Base-by-base conservation (phyloP, 2,888 invertebrate genomes). In the Cristatella mucedo region DNA sequence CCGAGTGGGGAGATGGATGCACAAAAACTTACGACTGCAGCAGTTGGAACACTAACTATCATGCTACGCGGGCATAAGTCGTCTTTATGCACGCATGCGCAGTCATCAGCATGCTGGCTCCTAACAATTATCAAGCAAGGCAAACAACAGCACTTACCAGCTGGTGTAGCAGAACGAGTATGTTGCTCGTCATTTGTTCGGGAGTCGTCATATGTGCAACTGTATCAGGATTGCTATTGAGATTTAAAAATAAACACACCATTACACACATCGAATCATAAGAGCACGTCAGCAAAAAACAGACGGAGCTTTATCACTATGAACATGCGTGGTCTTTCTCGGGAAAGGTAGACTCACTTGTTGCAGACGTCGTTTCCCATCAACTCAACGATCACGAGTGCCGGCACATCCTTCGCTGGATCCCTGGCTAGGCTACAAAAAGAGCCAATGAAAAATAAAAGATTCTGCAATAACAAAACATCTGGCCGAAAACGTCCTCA, bases 321-420 rank as follows among this genome's bases (percentile, higher is more conserved):
- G n/a, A n/a, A n/a, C n/a, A n/a, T n/a, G n/a, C n/a, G n/a, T n/a
- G n/a, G n/a, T n/a, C n/a, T n/a, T n/a, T n/a, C n/a, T n/a, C n/a
- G n/a, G n/a, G n/a, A n/a, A n/a, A n/a, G n/a, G n/a, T n/a, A n/a
- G 24, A 44, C 56, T 49, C 57, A 69, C 70, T 63, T 59, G 49
- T 68, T 68, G 49, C 71, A 71, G n/a, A 71, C 69, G 52, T 71
- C 71, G 51, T 71, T 71, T 33, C 70, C 71, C 46, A 69, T 61
- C 46, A 70, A 56, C 3, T 64, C 68, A 46, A 65, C 67, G 22
- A 68, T 47, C 1, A 68, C 56, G 11, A 71, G 44, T 11, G 64
- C 53, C 11, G 71, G 70, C 40, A 63, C 52, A 49, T 71, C 71
- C 4, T 49, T 49, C 2, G 54, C 52, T 21, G 50, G 51, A 19